Evolutionary conservation across 2,888 invertebrate genomes (phyloP).

Genomic region (Tetanocera ferruginea): DNA sequence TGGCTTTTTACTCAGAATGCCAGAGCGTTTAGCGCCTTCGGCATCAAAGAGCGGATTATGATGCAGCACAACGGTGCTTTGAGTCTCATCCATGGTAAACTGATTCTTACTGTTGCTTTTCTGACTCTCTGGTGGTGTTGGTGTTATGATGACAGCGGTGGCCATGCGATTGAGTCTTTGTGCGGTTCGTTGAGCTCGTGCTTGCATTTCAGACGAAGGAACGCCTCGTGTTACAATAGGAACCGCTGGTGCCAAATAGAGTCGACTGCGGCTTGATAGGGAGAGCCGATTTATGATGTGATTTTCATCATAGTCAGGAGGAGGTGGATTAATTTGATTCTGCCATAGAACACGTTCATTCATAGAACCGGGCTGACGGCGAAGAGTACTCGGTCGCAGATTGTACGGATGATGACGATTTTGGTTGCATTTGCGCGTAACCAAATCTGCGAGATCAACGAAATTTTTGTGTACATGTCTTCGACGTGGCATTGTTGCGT

Average conservation of each 20-base stretch:
- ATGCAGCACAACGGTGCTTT: slow-evolving; percentile 38
- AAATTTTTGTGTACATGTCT: neutral
- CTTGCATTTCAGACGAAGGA: neutral
- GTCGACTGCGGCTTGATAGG: neutral
- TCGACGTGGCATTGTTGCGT: slow-evolving; percentile 38
- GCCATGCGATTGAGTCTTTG: neutral
- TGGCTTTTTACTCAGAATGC: neutral
- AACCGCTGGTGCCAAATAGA: neutral
- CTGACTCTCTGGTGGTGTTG: neutral
- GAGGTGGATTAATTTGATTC: neutral
- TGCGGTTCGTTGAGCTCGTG: neutral
- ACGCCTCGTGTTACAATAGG: neutral
- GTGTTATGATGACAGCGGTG: neutral
- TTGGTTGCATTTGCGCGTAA: neutral
- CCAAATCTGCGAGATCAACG: slow-evolving; percentile 31
- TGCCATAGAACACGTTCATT: neutral
- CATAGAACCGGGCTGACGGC: neutral
- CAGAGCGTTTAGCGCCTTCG: slow-evolving; percentile 34
- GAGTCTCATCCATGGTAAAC: neutral
- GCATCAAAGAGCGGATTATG: slow-evolving; percentile 40
- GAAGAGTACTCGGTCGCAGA: neutral
- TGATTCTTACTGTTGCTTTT: neutral
- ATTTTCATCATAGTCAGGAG: neutral
- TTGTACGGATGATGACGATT: slow-evolving; percentile 29
- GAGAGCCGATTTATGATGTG: neutral